Evolutionary conservation across 2,888 invertebrate species (phyloP), one percentile per base, ranked within the genome.

Genomic region (Drosophila lutescens): DNA sequence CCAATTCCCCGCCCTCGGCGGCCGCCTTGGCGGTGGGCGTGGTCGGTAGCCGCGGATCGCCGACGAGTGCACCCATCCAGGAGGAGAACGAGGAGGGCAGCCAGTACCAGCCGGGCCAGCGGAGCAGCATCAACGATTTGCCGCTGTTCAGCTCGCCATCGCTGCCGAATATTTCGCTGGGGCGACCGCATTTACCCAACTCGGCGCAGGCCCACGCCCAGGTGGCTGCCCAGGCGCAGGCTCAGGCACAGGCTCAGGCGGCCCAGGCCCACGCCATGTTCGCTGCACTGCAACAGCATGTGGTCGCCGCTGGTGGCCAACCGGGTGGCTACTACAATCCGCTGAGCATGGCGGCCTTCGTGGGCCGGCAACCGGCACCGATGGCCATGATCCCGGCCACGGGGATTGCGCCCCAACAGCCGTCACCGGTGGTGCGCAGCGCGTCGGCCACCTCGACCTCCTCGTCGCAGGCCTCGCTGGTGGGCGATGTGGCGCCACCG

Each of bases 101-200:
- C 67, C 93, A 93, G 34, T 95, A 94, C 86, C 94, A 94, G 60
- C 93, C 94, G 90, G 94, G 93, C 88, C 95, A 92, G 90, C 94
- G 93, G 91, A 95, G 93, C 92, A 96, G 93, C 93, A 95, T 93
- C 93, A 95, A 93, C 92, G 94, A 96, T 92, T 92, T 96, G 89
- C 93, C 96, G 71, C 94, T 98, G 74, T 98, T 98, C 93, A 97
- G 97, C 86, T 98, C 98, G 87, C 98, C 98, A 63, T 98, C 98
- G 89, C 96, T 98, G 96, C 98, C 98, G 89, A 98, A 98, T 93
- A 98, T 98, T 91, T 98, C 98, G 73, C 94, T 98, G 87, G 98
- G 97, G 63, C 94, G 97, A 86, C 97, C 97, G 77, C 96, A 94
- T 90, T 93, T 94, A 82, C 92, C 93, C 41, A 91, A 91, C 77